Conservation (phyloP, 1,140 invertebrate species). For the Pentalonia nigronervosa region DNA sequence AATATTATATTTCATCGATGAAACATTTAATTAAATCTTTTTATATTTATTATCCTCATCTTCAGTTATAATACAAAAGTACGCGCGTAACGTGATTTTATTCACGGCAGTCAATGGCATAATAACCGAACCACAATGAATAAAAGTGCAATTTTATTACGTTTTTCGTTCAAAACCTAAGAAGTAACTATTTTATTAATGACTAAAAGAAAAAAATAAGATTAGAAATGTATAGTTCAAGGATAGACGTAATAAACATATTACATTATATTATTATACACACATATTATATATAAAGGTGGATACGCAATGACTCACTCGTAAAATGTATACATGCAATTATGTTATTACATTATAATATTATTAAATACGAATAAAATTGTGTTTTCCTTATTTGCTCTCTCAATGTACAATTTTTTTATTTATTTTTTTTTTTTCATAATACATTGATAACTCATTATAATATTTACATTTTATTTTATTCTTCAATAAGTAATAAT, state of each 20-base stretch:
- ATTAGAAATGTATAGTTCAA: slow-evolving; percentile 26
- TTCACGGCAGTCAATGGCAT: neutral
- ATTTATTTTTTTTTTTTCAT: neutral
- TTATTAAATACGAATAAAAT: neutral
- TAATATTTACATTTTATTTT: slow-evolving; percentile 4
- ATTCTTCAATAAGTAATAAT: slow-evolving; percentile 23
- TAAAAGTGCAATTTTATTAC: neutral
- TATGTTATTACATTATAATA: neutral
- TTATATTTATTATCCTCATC: neutral
- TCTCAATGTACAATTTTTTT: neutral
- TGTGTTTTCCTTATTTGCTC: slow-evolving; percentile 35
- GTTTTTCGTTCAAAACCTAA: neutral
- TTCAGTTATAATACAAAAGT: neutral
- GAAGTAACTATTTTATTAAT: neutral
- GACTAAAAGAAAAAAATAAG: neutral
- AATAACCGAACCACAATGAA: neutral
- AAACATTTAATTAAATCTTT: neutral
- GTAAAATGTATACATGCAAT: slow-evolving; percentile 27
- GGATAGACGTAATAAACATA: slow-evolving; percentile 25
- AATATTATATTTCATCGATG: neutral
- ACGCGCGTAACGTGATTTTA: neutral
- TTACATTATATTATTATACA: neutral
- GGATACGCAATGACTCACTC: neutral
- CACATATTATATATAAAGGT: neutral
- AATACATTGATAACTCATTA: slow-evolving; percentile 7